Base-by-base conservation (phyloP, 2,113 vertebrate genomes). In the Colinus virginianus region DNA sequence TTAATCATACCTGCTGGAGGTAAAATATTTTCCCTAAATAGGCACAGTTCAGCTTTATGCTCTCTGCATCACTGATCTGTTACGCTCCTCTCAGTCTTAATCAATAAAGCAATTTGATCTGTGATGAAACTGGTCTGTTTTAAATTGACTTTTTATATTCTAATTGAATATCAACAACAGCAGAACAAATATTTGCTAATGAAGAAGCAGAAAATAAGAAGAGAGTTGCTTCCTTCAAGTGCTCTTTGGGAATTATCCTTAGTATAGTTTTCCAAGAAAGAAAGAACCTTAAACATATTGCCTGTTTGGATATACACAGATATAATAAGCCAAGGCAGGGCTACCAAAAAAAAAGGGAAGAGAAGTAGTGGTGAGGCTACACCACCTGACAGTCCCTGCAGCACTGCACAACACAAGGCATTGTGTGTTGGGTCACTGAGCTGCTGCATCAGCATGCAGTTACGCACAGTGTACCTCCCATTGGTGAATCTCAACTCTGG, bases 271-370 rank as follows among this genome's bases (percentile, higher is more conserved):
- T 69, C 21, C 25, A 78, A 78, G 45, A 64, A 84, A 19, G 18
- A 46, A 45, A 34, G n/a, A 26, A 45, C 14, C 23, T 76, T 76
- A 53, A 80, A 64, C 61, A 28, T 53, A n/a, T 61, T 87, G 30
- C 15, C 28, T 25, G 43, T 40, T 7, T 7, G 0, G 0, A 64
- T 23, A 48, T 21, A 63, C 7, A 64, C 1, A 0, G 34, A 20
- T 18, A 69, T 46, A 69, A 7, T 75, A 56, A 89, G 22, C 30
- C 38, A 59, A 59, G 55, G 22, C 30, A 55, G 23, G 82, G 56
- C 40, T 74, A 55, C 16, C 40, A 83, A 78, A 64, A n/a, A 28
- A 51, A 38, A 45, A 85, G 23, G 20, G 45, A 76, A 78, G n/a
- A 9, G 16, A 48, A 82, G 21, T 74, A 68, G 11, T 28, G n/a